A percentile compares a stretch with the other conserved stretches of the same genome.
Evolutionary conservation across 2,113 vertebrate species (phyloP).

Genomic region (Equus quagga): DNA sequence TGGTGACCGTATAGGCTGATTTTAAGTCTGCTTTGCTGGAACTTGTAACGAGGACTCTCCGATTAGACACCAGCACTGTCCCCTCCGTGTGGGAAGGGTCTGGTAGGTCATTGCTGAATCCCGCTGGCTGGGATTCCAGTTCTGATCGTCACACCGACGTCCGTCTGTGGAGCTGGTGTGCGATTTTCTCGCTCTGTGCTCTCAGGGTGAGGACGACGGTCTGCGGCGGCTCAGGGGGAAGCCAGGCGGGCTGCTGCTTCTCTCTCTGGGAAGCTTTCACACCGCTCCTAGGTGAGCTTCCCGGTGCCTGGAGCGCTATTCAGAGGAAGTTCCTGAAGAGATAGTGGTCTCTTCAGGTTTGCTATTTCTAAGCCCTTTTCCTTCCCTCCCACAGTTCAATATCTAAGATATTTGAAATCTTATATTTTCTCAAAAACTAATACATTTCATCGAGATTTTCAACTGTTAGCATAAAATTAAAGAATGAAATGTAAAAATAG

Average conservation of each 20-base stretch:
- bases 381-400: too few relatives aligned
- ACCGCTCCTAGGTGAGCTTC: accelerated
- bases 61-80: background rate
- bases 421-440: background rate
- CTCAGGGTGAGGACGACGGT: background rate
- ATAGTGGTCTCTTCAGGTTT: background rate
- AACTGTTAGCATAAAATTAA: too few relatives aligned
- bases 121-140: accelerated
- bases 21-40: background rate
- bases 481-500: background rate
- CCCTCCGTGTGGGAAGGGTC: background rate
- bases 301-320: background rate
- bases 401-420: background rate
- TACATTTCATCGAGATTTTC: background rate
- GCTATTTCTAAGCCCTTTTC: too few relatives aligned
- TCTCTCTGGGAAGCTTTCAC: background rate
- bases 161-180: accelerated
- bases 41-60: background rate
- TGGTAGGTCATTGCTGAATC: accelerated
- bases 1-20: background rate
- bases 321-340: background rate
- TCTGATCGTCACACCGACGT: accelerated
- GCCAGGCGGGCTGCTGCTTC: accelerated
- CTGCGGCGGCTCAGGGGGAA: accelerated
- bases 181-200: too few relatives aligned